These are phyloP conservation scores for Ambastaia sidthimunki DNA, from an alignment of 2,797 vertebrate genomes.

Conservation along the genomic window DNA sequence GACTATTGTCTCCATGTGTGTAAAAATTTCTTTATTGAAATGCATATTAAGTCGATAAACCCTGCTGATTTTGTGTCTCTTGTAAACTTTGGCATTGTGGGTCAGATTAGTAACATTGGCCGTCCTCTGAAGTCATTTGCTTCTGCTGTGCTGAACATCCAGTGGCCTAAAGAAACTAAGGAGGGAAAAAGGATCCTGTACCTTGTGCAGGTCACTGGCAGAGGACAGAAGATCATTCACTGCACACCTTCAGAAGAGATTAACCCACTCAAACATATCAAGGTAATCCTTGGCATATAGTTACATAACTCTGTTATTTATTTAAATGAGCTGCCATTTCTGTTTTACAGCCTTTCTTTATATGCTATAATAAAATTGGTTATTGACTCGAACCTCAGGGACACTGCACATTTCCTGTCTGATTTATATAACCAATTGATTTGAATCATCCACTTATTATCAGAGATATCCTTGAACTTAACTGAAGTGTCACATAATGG, in stretches of 20 bases:
- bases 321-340: background rate
- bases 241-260: constrained; percentile 82
- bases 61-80: background rate
- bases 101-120: constrained; percentile 88
- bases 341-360: background rate
- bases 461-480: background rate
- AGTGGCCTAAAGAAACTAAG: constrained; percentile 87
- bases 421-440: background rate
- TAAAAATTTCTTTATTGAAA: background rate
- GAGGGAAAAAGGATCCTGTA: constrained; percentile 89
- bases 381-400: background rate
- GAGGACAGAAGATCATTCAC: constrained; percentile 77
- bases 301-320: background rate
- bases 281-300: constrained; percentile 58
- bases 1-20: background rate
- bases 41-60: background rate
- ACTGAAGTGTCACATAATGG: background rate
- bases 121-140: constrained; percentile 87
- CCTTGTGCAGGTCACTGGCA: constrained; percentile 83
- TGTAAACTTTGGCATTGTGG: constrained; percentile 44
- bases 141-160: constrained; percentile 85
- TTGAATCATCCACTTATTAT: background rate
- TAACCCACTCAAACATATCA: constrained; percentile 69
- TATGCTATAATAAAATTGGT: background rate
- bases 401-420: background rate